phyloP scores from a whole-genome alignment of 2,888 invertebrate species.

The Meiosimyza decipiens region DNA sequence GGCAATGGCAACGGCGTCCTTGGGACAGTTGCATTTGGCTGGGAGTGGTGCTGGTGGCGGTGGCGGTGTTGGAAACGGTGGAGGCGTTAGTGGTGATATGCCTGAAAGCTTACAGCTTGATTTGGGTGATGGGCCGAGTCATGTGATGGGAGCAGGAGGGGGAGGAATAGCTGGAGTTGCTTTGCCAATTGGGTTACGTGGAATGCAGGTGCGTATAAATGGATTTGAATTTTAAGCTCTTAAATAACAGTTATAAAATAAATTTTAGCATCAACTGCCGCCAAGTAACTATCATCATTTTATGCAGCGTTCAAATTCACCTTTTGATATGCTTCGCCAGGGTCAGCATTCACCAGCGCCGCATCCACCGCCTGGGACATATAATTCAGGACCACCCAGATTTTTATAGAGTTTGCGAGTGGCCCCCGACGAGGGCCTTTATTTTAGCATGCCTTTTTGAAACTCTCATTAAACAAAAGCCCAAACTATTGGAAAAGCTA shows the following conservation, averaged over 20 bases:
- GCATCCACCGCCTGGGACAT: conserved; percentile 61
- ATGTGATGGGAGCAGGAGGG: conserved; percentile 64
- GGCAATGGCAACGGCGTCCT: conserved; percentile 87
- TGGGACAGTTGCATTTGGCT: conserved; percentile 74
- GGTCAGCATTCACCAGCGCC: conserved; percentile 62
- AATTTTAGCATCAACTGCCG: conserved; percentile 62
- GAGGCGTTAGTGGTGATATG: conserved; percentile 53
- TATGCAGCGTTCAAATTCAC: conserved; percentile 65
- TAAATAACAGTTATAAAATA: conserved; percentile 13
- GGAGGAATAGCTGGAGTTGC: conserved; percentile 55
- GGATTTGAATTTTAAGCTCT: neutral
- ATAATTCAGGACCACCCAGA: conserved; percentile 66
- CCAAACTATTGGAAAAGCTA: conserved; percentile 13
- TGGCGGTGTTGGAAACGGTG: conserved; percentile 49
- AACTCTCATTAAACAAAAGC: conserved; percentile 39
- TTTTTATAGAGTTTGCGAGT: conserved; percentile 67
- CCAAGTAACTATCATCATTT: conserved; percentile 65
- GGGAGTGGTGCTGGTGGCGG: conserved; percentile 47
- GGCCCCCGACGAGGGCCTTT: conserved; percentile 66
- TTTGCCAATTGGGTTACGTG: conserved; percentile 61
- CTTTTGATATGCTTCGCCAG: conserved; percentile 64
- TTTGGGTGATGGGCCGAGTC: conserved; percentile 85
- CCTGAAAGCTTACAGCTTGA: conserved; percentile 74
- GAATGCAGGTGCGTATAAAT: conserved; percentile 58
- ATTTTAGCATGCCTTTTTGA: conserved; percentile 67